A percentile compares a stretch with the other conserved stretches of the same genome.
phyloP scores from a whole-genome alignment of 2,113 vertebrate species.

The Oryzias javanicus region DNA sequence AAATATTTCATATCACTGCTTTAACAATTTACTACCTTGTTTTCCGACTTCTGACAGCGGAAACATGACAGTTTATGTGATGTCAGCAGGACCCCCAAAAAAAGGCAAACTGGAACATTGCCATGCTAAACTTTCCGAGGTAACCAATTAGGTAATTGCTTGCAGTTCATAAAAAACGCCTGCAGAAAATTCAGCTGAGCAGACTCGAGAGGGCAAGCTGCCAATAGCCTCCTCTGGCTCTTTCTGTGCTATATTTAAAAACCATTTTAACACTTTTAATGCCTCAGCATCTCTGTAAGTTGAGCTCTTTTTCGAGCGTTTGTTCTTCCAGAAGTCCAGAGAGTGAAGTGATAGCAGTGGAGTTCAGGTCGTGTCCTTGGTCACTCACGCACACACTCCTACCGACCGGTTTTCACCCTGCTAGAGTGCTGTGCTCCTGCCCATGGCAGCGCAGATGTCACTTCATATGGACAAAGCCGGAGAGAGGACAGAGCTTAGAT shows the following conservation, averaged over 20 bases:
- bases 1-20: neutral
- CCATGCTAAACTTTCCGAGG: slow-evolving; percentile 29
- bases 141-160: slow-evolving; percentile 57
- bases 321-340: slow-evolving; percentile 13
- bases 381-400: slow-evolving; percentile 11
- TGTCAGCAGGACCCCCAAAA: slow-evolving; percentile 14
- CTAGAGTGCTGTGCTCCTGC: slow-evolving; percentile 23
- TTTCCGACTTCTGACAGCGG: slow-evolving; percentile 5
- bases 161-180: slow-evolving; percentile 48
- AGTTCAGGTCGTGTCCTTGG: slow-evolving; percentile 13
- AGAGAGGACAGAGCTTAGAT: slow-evolving; percentile 45
- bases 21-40: neutral
- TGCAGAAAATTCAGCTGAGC: slow-evolving; percentile 44
- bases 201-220: slow-evolving; percentile 34
- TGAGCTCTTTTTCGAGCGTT: neutral
- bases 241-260: slow-evolving; percentile 38
- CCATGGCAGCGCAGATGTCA: slow-evolving; percentile 56
- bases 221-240: slow-evolving; percentile 35
- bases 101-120: slow-evolving; percentile 24
- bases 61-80: slow-evolving; percentile 24
- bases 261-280: slow-evolving; percentile 19
- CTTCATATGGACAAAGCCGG: slow-evolving; percentile 54
- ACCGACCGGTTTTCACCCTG: slow-evolving; percentile 26
- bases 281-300: slow-evolving; percentile 28
- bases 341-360: slow-evolving; percentile 33